Conservation (phyloP, 2,113 vertebrate species). For the Leuciscus idus region DNA sequence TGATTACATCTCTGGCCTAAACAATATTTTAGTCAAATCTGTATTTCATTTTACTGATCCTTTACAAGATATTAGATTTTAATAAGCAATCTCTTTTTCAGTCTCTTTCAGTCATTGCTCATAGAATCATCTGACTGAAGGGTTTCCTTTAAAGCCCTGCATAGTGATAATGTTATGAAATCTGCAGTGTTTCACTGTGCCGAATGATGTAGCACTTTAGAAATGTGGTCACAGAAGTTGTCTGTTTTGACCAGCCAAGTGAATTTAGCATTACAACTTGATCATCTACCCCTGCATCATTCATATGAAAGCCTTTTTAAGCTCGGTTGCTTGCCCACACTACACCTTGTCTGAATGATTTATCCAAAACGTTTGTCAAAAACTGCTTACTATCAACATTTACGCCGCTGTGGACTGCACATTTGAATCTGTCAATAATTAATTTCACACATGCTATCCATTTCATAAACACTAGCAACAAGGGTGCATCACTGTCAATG, state of each 20-base stretch:
- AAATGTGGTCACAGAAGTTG: background rate
- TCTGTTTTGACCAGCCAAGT: constrained; percentile 1
- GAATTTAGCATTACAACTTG: background rate
- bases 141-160: background rate
- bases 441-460: constrained; percentile 16
- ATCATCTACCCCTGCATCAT: background rate
- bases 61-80: constrained; percentile 26
- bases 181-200: background rate
- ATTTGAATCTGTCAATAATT: constrained; percentile 41
- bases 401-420: background rate
- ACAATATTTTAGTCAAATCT: constrained; percentile 51
- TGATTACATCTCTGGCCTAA: constrained; percentile 46
- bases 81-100: constrained; percentile 50
- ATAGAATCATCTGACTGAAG: constrained; percentile 23
- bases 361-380: constrained; percentile 22
- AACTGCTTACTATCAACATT: constrained; percentile 23
- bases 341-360: constrained; percentile 33
- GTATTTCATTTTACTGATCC: constrained; percentile 24
- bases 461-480: constrained; percentile 15
- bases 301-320: background rate
- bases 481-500: constrained; percentile 23
- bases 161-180: background rate
- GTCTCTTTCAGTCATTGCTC: constrained; percentile 55
- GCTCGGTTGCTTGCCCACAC: background rate
- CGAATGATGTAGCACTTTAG: constrained; percentile 20